These are phyloP conservation scores for Leptinotarsa rubiginosa DNA, from an alignment of 2,888 invertebrate genomes.

Conservation along the genomic window DNA sequence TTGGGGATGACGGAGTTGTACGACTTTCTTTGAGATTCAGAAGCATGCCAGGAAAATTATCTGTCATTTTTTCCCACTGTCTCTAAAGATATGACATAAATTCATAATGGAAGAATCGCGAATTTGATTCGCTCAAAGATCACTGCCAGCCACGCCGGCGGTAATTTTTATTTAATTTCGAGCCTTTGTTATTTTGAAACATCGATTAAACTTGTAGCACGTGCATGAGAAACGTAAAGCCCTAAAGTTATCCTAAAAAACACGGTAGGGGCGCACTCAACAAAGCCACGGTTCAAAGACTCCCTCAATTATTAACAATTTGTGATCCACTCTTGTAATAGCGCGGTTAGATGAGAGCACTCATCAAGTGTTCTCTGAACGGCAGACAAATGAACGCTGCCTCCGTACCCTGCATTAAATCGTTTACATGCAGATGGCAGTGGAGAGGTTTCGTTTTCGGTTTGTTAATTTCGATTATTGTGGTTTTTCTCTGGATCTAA, in stretches of 20 bases:
- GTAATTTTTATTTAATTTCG: conserved; percentile 28
- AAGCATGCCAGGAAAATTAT: too few relatives aligned
- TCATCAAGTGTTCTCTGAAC: conserved; percentile 57
- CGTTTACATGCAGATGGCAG: conserved; percentile 47
- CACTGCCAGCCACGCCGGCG: conserved; percentile 15
- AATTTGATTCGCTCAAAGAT: neutral
- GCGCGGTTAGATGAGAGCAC: conserved; percentile 61
- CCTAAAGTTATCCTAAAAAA: conserved; percentile 50
- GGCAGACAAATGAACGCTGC: conserved; percentile 63
- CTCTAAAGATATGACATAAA: neutral
- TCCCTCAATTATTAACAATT: conserved; percentile 64
- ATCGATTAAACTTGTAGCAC: conserved; percentile 39
- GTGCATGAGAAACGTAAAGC: conserved; percentile 46
- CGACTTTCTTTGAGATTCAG: too few relatives aligned
- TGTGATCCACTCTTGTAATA: conserved; percentile 59
- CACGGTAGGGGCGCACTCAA: conserved; percentile 45
- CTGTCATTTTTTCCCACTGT: neutral
- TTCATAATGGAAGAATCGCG: neutral
- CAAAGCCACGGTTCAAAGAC: conserved; percentile 55
- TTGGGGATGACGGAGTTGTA: too few relatives aligned
- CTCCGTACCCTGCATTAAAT: conserved; percentile 43
- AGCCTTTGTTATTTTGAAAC: conserved; percentile 29
- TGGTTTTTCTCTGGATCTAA: conserved; percentile 24
- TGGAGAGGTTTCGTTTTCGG: conserved; percentile 48
- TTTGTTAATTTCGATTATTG: conserved; percentile 45